These are phyloP conservation scores for Dromaius novaehollandiae DNA, from an alignment of 2,113 vertebrate genomes.

Conservation along the genomic window DNA sequence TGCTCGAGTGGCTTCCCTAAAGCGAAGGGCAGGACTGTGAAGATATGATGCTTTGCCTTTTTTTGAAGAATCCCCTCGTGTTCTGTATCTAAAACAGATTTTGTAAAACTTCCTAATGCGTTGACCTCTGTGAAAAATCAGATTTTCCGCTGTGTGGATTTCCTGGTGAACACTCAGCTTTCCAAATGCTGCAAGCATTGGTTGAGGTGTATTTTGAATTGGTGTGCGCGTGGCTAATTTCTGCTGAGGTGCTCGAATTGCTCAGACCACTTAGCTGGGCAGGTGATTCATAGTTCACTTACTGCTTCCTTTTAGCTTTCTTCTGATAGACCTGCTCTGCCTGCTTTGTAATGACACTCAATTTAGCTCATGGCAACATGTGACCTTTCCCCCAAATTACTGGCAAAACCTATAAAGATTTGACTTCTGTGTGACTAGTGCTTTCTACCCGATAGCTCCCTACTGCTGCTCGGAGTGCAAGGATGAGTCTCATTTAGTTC, in stretches of 20 bases:
- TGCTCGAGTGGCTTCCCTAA: background rate
- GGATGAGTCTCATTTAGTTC: background rate
- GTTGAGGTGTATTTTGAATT: background rate
- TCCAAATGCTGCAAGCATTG: background rate
- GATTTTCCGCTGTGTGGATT: background rate
- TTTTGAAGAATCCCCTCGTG: background rate
- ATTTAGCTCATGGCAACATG: background rate
- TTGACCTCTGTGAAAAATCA: background rate
- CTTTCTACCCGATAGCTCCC: too few species aligned
- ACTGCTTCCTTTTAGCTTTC: background rate
- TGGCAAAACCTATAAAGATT: background rate
- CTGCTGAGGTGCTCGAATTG: constrained; percentile 4
- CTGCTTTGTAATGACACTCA: background rate
- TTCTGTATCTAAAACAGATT: background rate
- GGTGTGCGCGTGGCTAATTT: background rate
- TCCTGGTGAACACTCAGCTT: background rate
- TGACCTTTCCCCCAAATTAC: background rate
- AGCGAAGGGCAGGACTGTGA: too few species aligned
- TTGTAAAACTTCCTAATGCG: background rate
- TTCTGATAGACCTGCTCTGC: background rate
- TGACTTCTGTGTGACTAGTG: background rate
- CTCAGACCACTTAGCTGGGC: background rate
- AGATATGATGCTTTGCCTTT: background rate
- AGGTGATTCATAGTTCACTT: background rate
- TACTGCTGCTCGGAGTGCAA: background rate